A percentile compares a stretch with the other conserved stretches of the same genome.
phyloP scores from a whole-genome alignment of 2,888 invertebrate species.

The Cheilosia scutellata region DNA sequence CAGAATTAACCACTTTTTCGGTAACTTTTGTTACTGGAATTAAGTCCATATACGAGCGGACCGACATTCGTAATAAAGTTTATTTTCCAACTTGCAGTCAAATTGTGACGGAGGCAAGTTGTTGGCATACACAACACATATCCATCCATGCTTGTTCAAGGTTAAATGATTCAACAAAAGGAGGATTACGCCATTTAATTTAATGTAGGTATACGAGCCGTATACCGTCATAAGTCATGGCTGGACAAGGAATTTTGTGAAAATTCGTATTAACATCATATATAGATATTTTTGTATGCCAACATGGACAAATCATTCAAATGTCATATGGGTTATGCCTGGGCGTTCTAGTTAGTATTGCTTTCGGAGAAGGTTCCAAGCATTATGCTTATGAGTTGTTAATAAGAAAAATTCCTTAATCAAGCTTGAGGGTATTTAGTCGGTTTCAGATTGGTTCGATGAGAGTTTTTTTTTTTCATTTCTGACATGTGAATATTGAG shows the following conservation, averaged over 20 bases:
- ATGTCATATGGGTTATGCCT: no score
- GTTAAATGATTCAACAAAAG: constrained; percentile 4
- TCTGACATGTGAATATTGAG: no score
- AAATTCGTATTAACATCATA: not conserved
- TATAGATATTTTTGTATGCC: no score
- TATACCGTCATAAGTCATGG: not conserved
- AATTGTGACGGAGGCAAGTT: not conserved
- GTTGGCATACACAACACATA: not conserved
- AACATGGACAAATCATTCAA: no score
- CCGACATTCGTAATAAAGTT: constrained; percentile 29
- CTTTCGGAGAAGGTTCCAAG: no score
- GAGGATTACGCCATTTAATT: not conserved
- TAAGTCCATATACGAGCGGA: constrained; percentile 12
- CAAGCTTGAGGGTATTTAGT: no score
- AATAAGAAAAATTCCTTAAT: no score
- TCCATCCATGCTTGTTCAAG: not conserved
- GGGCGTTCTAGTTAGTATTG: no score
- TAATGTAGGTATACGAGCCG: not conserved
- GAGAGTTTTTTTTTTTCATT: no score
- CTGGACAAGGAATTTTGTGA: not conserved
- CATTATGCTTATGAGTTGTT: no score
- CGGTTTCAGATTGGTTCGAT: no score
- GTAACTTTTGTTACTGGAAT: constrained; percentile 39
- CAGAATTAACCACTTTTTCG: constrained; percentile 55
- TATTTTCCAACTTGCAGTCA: not conserved